Conservation (phyloP, 2,797 vertebrate species). For the Thalassophryne amazonica region DNA sequence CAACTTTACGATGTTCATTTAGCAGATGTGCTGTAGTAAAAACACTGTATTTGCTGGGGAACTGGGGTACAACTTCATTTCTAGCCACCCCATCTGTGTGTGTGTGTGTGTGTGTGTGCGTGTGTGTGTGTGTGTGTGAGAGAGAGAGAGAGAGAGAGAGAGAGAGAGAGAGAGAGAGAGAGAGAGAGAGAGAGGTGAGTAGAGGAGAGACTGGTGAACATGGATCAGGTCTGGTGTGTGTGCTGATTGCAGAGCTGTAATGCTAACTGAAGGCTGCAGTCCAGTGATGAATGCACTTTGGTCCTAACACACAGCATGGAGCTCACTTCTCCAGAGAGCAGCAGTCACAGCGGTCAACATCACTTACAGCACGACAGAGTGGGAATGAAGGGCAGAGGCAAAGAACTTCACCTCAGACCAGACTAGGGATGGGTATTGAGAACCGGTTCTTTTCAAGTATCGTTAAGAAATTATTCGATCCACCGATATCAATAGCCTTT, state of each 20-base stretch:
- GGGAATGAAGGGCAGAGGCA: constrained; percentile 4
- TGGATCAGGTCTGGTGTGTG: constrained; percentile 10
- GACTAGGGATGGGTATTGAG: too few relatives aligned
- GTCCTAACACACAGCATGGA: constrained; percentile 40
- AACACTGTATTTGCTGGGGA: constrained; percentile 7
- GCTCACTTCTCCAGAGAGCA: constrained; percentile 33
- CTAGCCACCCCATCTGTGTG: constrained; percentile 20
- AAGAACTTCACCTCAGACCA: neutral
- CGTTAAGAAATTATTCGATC: too few relatives aligned
- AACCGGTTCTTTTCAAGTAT: too few relatives aligned
- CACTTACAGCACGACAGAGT: constrained; percentile 25
- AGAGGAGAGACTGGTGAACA: constrained; percentile 7
- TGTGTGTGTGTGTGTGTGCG: too few relatives aligned
- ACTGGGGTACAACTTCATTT: constrained; percentile 15
- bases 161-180: too few relatives aligned
- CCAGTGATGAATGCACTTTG: constrained; percentile 49
- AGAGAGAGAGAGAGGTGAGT: neutral
- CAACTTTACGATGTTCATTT: neutral
- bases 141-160: too few relatives aligned
- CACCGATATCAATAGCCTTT: too few relatives aligned
- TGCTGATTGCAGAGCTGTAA: constrained; percentile 29
- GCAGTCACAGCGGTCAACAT: constrained; percentile 43
- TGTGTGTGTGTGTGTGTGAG: too few relatives aligned
- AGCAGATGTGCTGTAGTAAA: constrained; percentile 9
- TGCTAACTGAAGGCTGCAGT: constrained; percentile 50